Base-by-base conservation (phyloP, 2,113 vertebrate genomes). In the Oreochromis aureus region DNA sequence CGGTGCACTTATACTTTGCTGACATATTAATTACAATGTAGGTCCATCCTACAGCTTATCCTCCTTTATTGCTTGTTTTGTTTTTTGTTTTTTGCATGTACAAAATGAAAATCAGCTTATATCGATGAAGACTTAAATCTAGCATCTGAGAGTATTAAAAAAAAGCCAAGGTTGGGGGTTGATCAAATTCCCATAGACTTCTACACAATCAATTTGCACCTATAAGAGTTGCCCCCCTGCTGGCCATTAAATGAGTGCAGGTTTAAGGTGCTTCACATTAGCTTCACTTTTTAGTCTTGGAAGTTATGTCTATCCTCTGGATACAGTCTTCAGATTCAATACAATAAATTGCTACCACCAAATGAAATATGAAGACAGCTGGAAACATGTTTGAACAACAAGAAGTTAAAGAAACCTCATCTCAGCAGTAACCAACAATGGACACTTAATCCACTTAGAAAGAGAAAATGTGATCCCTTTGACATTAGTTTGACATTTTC, bases 271-370 rank as follows among this genome's bases (percentile, higher is more conserved):
- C n/a, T 41, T 69, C 32, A 36, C 61, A n/a, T 36, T 63, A 7
- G 61, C 10, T 66, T 66, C 32, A n/a, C 36, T 36, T 39, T 66
- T 12, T 22, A 39, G 19, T 66, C 0, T 36, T 66, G 6, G 61
- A 66, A 36, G 4, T 36, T 66, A 36, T 10, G 6, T 66, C 32
- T 6, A 66, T 66, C 61, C 18, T 66, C 18, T n/a, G 32, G 10
- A 66, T 66, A 36, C 61, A 39, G 61, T 66, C 61, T 66, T 66
- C 34, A 66, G 61, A 66, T 66, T 66, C 10, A 36, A 66, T 66
- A n/a, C 4, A 39, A 19, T 66, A 39, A 36, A 66, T 39, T 66
- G 32, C 61, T 39, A 39, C 0, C 0, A 69, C 11, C 36, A 41
- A 69, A 69, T 22, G 11, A 69, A 69, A 69, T 2, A 69, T 69